A percentile compares a stretch with the other conserved stretches of the same genome.
Evolutionary conservation across 2,113 vertebrate species (phyloP).

Genomic region (Nothocercus julius): DNA sequence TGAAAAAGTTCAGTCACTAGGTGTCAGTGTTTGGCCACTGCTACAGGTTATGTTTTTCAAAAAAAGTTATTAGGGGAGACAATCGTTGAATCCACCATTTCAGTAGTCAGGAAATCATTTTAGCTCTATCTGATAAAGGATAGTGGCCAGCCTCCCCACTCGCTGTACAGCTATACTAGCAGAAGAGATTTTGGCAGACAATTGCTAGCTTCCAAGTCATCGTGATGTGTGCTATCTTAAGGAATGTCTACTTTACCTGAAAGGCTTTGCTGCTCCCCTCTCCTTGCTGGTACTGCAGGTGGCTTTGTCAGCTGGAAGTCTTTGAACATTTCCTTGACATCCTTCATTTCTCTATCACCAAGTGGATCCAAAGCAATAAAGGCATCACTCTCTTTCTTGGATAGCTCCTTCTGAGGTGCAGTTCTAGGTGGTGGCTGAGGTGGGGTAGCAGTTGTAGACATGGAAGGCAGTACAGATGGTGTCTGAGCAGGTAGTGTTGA

Average conservation of each 20-base stretch:
- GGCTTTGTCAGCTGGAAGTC: conserved; percentile 91
- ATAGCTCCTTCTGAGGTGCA: conserved; percentile 75
- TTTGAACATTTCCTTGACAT: conserved; percentile 95
- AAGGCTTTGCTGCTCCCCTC: conserved; percentile 77
- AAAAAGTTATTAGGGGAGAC: background rate
- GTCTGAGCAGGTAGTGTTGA: background rate
- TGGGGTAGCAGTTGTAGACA: conserved; percentile 42
- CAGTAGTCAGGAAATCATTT: background rate
- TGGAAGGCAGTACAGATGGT: conserved; percentile 38
- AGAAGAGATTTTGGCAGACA: conserved; percentile 61
- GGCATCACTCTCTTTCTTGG: conserved; percentile 84
- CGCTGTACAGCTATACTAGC: background rate
- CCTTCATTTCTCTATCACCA: conserved; percentile 90
- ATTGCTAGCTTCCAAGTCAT: conserved; percentile 81
- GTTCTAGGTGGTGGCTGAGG: conserved; percentile 86
- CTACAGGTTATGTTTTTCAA: fast-evolving
- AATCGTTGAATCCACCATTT: background rate
- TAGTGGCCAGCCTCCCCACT: background rate
- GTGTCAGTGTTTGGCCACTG: background rate
- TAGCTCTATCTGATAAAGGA: background rate
- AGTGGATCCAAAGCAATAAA: conserved; percentile 93
- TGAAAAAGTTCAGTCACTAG: background rate
- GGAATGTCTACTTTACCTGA: conserved; percentile 79
- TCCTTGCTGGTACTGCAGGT: conserved; percentile 86
- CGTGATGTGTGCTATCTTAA: conserved; percentile 77